Evolutionary conservation across 1,140 invertebrate genomes (phyloP).

Genomic region (Rhagoletis zephyria): DNA sequence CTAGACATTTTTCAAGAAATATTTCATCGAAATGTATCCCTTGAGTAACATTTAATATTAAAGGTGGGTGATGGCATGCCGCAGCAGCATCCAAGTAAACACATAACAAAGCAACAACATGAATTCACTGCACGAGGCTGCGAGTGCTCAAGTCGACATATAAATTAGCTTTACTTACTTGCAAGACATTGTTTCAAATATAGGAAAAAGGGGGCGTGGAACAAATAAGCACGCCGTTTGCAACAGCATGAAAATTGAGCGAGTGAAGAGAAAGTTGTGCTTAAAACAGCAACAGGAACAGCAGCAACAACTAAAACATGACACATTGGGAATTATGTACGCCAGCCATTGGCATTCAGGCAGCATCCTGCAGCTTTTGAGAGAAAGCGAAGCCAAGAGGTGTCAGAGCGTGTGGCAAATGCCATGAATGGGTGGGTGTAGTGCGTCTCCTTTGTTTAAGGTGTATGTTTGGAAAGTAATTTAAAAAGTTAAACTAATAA

Average conservation of each 20-base stretch:
- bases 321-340: not conserved
- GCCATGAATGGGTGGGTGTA: not conserved
- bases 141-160: conserved; percentile 60
- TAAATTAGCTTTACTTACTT: conserved; percentile 73
- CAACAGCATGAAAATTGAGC: conserved; percentile 28
- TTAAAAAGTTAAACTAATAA: conserved; percentile 68
- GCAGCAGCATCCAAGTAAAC: not conserved
- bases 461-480: conserved; percentile 39
- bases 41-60: conserved; percentile 73
- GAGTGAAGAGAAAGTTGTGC: conserved; percentile 35
- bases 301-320: conserved; percentile 25
- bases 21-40: conserved; percentile 74
- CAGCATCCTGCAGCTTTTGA: not conserved
- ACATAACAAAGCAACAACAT: not conserved
- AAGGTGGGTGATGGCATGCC: conserved; percentile 64
- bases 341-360: not conserved
- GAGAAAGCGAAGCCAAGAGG: not conserved
- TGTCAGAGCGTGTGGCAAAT: not conserved
- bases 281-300: not conserved
- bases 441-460: conserved; percentile 36
- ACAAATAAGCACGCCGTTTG: conserved; percentile 55
- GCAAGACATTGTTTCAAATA: conserved; percentile 61
- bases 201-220: conserved; percentile 57
- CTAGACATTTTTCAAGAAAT: conserved; percentile 73
- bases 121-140: conserved; percentile 45